Evolutionary conservation across 1,140 invertebrate genomes (phyloP).

Genomic region (Anadara kagoshimensis): DNA sequence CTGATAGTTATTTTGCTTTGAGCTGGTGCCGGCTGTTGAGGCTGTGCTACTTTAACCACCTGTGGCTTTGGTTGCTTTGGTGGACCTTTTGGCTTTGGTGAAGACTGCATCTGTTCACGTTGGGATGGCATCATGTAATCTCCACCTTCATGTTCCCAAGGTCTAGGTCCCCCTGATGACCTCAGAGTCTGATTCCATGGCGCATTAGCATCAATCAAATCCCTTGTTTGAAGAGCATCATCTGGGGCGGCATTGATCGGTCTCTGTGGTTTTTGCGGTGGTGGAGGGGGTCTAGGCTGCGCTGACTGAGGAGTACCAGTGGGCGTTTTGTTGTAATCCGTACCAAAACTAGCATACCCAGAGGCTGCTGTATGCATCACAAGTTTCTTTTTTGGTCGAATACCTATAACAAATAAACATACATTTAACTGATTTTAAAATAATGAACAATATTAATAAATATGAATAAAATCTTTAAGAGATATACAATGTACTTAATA

Average conservation of each 20-base stretch:
- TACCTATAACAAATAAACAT: too few species aligned
- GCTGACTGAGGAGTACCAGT: constrained; percentile 11
- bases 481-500: too few species aligned
- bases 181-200: constrained; percentile 18
- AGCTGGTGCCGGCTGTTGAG: constrained; percentile 19
- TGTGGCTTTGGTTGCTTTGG: constrained; percentile 15
- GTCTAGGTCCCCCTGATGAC: constrained; percentile 41
- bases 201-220: constrained; percentile 9
- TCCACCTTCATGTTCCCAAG: constrained; percentile 58
- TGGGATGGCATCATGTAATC: constrained; percentile 38
- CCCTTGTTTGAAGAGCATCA: not conserved
- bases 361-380: not conserved
- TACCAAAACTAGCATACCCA: constrained; percentile 46
- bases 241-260: constrained; percentile 37
- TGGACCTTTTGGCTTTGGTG: constrained; percentile 44
- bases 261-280: constrained; percentile 32
- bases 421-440: too few species aligned
- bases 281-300: constrained; percentile 36
- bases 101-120: constrained; percentile 18
- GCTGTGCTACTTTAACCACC: constrained; percentile 11
- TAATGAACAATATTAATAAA: too few species aligned
- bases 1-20: constrained; percentile 42
- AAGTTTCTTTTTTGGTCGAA: constrained; percentile 21
- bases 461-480: too few species aligned
- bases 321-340: constrained; percentile 52